Percentiles rank a stretch among this genome's conserved stretches.
phyloP scores from a whole-genome alignment of 2,113 vertebrate genomes.

The Bujurquina vittata region DNA sequence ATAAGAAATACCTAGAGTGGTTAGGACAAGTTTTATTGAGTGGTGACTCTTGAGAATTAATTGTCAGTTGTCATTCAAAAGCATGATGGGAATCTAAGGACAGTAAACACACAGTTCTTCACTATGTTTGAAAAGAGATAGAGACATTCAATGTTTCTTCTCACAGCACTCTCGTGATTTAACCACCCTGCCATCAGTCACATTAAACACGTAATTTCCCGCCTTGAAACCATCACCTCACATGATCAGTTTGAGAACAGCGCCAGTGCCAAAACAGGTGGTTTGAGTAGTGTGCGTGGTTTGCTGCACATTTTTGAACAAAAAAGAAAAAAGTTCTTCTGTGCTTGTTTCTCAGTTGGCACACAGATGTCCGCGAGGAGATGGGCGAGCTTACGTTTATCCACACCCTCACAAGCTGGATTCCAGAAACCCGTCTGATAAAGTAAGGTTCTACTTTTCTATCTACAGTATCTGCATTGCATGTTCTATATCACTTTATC shows the following conservation, averaged over 20 bases:
- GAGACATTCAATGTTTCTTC: not conserved
- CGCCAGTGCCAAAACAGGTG: not conserved
- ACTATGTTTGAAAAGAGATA: not conserved
- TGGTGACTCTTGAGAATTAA: not conserved
- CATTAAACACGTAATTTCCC: not conserved
- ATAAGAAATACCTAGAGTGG: not conserved
- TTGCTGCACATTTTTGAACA: not conserved
- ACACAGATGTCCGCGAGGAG: constrained; percentile 73
- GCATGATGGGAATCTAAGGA: not conserved
- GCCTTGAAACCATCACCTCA: not conserved
- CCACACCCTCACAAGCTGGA: constrained; percentile 90
- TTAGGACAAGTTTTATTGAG: not conserved
- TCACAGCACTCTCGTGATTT: not conserved
- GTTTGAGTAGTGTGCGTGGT: not conserved
- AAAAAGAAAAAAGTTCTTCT: not conserved
- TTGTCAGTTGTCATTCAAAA: not conserved
- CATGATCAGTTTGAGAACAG: not conserved
- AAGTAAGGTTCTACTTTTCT: constrained; percentile 76
- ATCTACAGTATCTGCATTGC: not conserved
- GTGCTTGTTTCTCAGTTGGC: constrained; percentile 54
- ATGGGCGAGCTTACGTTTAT: constrained; percentile 88
- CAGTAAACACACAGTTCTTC: not conserved
- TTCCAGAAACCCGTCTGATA: constrained; percentile 87
- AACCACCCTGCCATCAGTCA: not conserved
- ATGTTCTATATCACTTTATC: not conserved